Evolutionary conservation across 2,888 invertebrate genomes (phyloP).

Genomic region (Netelia virgata): DNA sequence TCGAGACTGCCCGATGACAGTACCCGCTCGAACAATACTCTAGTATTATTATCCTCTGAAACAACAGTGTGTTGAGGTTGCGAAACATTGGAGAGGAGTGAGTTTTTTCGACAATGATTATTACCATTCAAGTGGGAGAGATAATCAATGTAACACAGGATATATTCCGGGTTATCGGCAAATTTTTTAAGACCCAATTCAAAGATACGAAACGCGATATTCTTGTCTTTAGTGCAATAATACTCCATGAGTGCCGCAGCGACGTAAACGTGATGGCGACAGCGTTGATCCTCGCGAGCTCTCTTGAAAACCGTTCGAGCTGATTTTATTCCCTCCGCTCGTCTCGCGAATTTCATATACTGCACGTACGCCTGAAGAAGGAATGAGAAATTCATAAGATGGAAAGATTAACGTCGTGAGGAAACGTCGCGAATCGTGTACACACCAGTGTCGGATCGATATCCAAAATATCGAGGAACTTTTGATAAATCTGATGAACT

Average conservation of each 20-base stretch:
- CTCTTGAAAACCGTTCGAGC: conserved; percentile 97
- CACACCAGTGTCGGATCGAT: conserved; percentile 97
- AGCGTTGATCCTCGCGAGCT: conserved; percentile 94
- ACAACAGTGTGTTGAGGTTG: conserved; percentile 66
- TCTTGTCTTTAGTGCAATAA: conserved; percentile 99
- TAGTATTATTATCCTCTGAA: conserved; percentile 99
- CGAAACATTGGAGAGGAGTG: background rate
- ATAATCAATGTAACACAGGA: conserved; percentile 98
- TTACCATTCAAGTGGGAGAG: conserved; percentile 97
- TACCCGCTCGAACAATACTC: conserved; percentile 99
- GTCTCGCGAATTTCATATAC: conserved; percentile 99
- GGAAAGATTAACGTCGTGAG: background rate
- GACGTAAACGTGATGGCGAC: conserved; percentile 96
- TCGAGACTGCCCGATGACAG: conserved; percentile 96
- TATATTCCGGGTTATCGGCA: conserved; percentile 97
- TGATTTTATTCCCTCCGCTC: conserved; percentile 99
- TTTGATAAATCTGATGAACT: conserved; percentile 97
- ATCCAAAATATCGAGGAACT: conserved; percentile 94
- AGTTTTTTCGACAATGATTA: conserved; percentile 23
- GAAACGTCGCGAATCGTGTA: conserved; percentile 2
- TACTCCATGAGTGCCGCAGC: conserved; percentile 99
- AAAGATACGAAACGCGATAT: conserved; percentile 98
- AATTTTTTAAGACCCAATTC: conserved; percentile 99
- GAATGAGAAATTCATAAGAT: conserved; percentile 24
- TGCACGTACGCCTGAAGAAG: conserved; percentile 95